Evolutionary conservation across 1,140 invertebrate genomes (phyloP), one percentile per base, ranked within the genome.

Genomic region (Lysiphlebus fabarum): DNA sequence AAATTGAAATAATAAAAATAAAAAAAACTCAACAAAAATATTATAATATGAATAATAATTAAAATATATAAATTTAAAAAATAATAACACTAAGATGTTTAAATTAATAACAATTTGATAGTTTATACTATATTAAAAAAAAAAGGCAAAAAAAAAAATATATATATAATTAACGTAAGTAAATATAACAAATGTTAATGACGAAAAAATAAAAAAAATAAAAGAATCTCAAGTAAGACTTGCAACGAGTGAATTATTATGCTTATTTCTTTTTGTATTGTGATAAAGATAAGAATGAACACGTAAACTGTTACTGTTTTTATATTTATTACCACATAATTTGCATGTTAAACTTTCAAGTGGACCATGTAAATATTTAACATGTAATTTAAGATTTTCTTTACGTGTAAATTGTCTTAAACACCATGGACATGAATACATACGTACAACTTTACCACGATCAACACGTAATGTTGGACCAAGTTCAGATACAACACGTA

Each of bases 201-300:
- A 26, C 4, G 17, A 26, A 26, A 26, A 26, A 26, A 26, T n/a
- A 17, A 17, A 26, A 26, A 26, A 26, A 26, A 62, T 61, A 58
- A 47, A 58, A 65, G 61, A 61, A 26, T 17, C 59, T 73, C 67
- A 73, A 57, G 66, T 67, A 8, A 61, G 65, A 10, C 65, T 67
- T 26, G 63, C 61, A 0, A 69, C 55, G 37, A 75, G 48, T 26
- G 65, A 62, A 42, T 72, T 76, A 10, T 66, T 68, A 55, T 69
- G 70, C 65, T 78, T 78, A 56, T 75, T 73, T 43, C 77, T 69
- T 49, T 75, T 78, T 6, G 74, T 66, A 50, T 81, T 80, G 61
- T 81, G 80, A 66, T 81, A 82, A 37, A 81, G 74, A 58, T 80
- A 81, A 61, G 79, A 77, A 66, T 82, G 79, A 53, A 81, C 80